Evolutionary conservation across 2,113 vertebrate species (phyloP), one percentile per base, ranked within the genome.

Genomic region (Oceanites oceanicus): DNA sequence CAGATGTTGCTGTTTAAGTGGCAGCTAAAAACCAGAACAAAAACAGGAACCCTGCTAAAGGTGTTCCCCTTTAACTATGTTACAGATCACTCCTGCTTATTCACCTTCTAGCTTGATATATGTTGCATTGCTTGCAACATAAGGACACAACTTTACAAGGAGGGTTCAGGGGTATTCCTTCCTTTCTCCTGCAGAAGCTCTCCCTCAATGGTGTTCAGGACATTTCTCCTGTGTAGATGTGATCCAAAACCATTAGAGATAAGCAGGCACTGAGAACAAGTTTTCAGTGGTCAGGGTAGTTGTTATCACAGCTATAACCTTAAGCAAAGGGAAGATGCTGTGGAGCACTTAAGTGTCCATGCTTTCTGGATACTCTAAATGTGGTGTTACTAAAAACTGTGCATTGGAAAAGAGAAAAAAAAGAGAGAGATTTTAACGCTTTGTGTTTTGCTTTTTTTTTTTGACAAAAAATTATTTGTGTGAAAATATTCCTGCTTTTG

Each of bases 191-290:
- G 18, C 13, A 76, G 32, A 80, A 44, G 45, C 30, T 42, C 10
- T 58, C 11, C 9, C 15, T 59, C 0, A 0, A 4, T 55, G 27
- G 3, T 42, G 7, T 27, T 76, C 13, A 40, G 34, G 49, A 45
- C 2, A 19, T 21, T 90, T 71, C 32, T 78, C 15, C 21, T 34
- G 13, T 21, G 10, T 27, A 47, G 36, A 15, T 68, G 9, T 45
- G 14, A 38, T 36, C 3, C 25, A 63, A 76, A 87, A 7, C 14
- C 22, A 16, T 30, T 38, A 68, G 47, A 62, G 7, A 38, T 15
- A 36, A 76, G 8, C 20, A 78, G 16, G 17, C 8, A 58, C 7
- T 26, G 13, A 59, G 11, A 73, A 45, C 3, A 70, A 34, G 4
- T 20, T 85, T 85, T 44, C 49, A 16, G 5, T 42, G n/a, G 14